These are phyloP conservation scores for Halichoerus grypus DNA, from an alignment of 2,113 vertebrate genomes.

Conservation along the genomic window DNA sequence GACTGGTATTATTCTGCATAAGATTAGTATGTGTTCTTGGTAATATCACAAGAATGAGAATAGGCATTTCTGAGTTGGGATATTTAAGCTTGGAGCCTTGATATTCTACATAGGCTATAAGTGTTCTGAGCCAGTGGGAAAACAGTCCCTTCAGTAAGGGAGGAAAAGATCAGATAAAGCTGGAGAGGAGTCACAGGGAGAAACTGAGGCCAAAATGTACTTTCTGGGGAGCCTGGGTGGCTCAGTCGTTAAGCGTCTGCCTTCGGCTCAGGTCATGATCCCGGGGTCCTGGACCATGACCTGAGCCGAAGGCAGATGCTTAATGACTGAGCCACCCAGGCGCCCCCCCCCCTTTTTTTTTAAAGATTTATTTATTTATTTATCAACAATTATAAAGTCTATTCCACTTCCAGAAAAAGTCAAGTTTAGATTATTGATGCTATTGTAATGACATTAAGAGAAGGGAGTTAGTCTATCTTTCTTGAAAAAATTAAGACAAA, in stretches of 20 bases:
- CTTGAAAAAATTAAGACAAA: not conserved
- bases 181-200: not conserved
- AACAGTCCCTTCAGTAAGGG: not conserved
- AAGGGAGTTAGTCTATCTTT: not conserved
- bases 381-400: not conserved
- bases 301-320: too few species aligned
- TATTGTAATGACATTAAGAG: not conserved
- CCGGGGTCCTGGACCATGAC: too few species aligned
- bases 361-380: too few species aligned
- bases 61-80: not conserved
- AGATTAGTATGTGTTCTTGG: constrained; percentile 20
- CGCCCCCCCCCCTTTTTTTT: too few species aligned
- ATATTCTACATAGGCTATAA: not conserved
- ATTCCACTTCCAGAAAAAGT: not conserved
- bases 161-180: not conserved
- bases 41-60: not conserved
- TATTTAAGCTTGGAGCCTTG: not conserved
- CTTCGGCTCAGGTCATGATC: too few species aligned
- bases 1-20: not conserved
- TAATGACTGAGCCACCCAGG: too few species aligned
- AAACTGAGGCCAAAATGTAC: not conserved
- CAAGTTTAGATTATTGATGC: not conserved
- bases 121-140: not conserved
- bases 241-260: too few species aligned
- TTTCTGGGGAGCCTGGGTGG: not conserved